Percentiles rank a stretch among this genome's conserved stretches.
phyloP scores from a whole-genome alignment of 2,888 invertebrate genomes.

The Amphiduros pacificus region DNA sequence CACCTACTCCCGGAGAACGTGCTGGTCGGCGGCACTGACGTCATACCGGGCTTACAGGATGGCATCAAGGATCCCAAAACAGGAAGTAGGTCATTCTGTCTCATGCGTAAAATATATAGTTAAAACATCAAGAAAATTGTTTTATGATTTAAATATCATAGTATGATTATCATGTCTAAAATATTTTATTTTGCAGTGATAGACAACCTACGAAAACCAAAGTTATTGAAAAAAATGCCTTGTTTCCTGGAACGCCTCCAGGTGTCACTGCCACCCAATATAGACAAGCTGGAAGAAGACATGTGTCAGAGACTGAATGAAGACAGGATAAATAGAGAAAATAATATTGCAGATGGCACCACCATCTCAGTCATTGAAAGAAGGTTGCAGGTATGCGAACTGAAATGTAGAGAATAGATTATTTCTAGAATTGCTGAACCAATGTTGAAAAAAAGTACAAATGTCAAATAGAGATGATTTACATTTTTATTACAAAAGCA shows the following conservation, averaged over 20 bases:
- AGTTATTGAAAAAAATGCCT: constrained; percentile 35
- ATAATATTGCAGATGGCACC: constrained; percentile 37
- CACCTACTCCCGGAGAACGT: constrained; percentile 54
- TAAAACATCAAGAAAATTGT: too few species aligned
- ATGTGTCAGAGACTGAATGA: constrained; percentile 49
- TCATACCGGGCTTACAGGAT: constrained; percentile 48
- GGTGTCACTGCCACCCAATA: constrained; percentile 46
- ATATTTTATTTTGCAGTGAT: constrained; percentile 31
- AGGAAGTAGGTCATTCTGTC: too few species aligned
- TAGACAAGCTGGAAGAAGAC: constrained; percentile 56
- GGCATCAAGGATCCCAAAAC: too few species aligned
- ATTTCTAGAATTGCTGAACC: too few species aligned
- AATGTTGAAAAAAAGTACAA: not conserved
- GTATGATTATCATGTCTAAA: too few species aligned
- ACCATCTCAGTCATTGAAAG: constrained; percentile 46
- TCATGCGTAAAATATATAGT: too few species aligned
- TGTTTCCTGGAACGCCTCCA: constrained; percentile 46
- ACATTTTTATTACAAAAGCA: not conserved
- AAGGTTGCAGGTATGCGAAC: constrained; percentile 44
- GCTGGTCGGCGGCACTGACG: constrained; percentile 47
- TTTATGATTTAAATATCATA: too few species aligned
- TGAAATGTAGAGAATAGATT: too few species aligned
- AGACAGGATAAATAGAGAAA: constrained; percentile 43
- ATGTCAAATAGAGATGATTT: not conserved
- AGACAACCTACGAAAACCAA: constrained; percentile 47